Base-by-base conservation (phyloP, 2,888 invertebrate genomes). In the Eretmocerus hayati region DNA sequence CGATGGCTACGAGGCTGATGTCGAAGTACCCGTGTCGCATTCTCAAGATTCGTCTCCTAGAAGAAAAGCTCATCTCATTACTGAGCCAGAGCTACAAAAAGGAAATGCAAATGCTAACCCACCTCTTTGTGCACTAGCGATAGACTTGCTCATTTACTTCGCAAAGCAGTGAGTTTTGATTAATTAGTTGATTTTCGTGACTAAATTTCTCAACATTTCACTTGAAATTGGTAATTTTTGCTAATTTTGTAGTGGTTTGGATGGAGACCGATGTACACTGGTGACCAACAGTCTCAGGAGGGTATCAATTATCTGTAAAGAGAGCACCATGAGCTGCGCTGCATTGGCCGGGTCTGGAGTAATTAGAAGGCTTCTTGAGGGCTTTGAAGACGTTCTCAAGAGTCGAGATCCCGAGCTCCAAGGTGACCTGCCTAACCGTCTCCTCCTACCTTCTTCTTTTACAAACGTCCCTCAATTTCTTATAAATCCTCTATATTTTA, bases 1-100 rank as follows among this genome's bases (percentile, higher is more conserved):
- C 58, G 81, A 81, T 59, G 83, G 82, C 1, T 82, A 82, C 56
- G 82, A 82, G 71, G 82, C 81, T 5, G 82, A 82, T 58, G 75
- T 81, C 9, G 82, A 82, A 63, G 63, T 79, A 22, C 69, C 66
- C 19, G 67, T 60, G 43, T 63, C 61, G 55, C 66, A 55, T 58
- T 58, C 59, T 6, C 61, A 55, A 16, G 61, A 52, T 22, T 58
- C 46, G 52, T 51, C 53, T 8, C 50, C 59, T 2, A 63, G 59
- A 11, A 37, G 42, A 32, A 48, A 53, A 11, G 55, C 40, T 46
- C 50, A 54, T 18, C 42, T 20, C 2, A 58, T 59, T 45, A 61
- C 59, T 4, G 63, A 67, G 6, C 57, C 66, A 8, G 72, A 72
- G 47, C 58, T 66, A 13, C 5, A 15, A 0, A 64, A 65, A 46